A percentile compares a stretch with the other conserved stretches of the same genome.
phyloP scores from a whole-genome alignment of 2,888 invertebrate species.

The Autographa pulchrina region DNA sequence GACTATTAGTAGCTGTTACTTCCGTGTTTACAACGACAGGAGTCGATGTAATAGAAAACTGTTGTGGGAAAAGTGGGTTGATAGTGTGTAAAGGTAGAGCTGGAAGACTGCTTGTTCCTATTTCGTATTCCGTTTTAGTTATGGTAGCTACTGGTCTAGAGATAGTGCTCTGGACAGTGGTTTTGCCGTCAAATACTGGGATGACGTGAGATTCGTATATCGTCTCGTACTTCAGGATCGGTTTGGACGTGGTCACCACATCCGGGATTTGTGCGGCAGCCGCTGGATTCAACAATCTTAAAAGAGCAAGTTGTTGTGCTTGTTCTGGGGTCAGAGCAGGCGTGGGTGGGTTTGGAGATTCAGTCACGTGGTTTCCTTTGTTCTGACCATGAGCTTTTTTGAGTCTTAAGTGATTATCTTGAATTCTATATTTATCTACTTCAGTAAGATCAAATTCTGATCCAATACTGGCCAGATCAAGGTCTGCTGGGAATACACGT shows the following conservation, averaged over 20 bases:
- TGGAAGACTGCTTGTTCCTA: slow-evolving; percentile 92
- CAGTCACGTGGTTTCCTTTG: slow-evolving; percentile 86
- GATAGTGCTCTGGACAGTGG: slow-evolving; percentile 93
- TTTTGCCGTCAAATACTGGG: slow-evolving; percentile 93
- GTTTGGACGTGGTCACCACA: slow-evolving; percentile 94
- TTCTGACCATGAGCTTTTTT: slow-evolving; percentile 86
- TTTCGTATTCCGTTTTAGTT: slow-evolving; percentile 94
- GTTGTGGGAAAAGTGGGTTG: slow-evolving; percentile 90
- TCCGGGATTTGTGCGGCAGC: slow-evolving; percentile 91
- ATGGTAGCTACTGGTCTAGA: slow-evolving; percentile 94
- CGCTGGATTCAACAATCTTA: slow-evolving; percentile 92
- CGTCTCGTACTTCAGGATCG: slow-evolving; percentile 93
- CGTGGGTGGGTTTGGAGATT: slow-evolving; percentile 83
- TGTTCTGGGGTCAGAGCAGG: slow-evolving; percentile 92
- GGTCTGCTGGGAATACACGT: slow-evolving; percentile 90
- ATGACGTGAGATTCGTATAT: slow-evolving; percentile 95
- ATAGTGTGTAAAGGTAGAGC: slow-evolving; percentile 89
- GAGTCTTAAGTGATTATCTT: slow-evolving; percentile 87
- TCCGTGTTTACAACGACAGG: slow-evolving; percentile 94
- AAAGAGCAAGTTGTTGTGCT: slow-evolving; percentile 93
- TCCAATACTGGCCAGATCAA: slow-evolving; percentile 93
- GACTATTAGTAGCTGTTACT: slow-evolving; percentile 94
- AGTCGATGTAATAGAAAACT: slow-evolving; percentile 94
- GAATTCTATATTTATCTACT: slow-evolving; percentile 90
- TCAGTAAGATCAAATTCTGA: slow-evolving; percentile 92